Evolutionary conservation across 2,888 invertebrate species (phyloP).

Genomic region (Trichopoda pennipes): DNA sequence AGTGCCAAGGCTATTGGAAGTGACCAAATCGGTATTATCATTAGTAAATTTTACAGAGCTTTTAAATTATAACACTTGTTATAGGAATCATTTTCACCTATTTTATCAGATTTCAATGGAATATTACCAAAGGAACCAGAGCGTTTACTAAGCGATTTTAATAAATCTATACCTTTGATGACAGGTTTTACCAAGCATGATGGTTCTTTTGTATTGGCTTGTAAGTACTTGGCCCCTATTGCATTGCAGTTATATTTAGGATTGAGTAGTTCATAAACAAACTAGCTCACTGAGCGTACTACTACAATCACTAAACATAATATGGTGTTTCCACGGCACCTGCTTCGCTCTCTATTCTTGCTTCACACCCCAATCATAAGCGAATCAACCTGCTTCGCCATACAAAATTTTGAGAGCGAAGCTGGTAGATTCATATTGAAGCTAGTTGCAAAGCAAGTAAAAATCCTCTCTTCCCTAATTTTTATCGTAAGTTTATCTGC

Average conservation of each 20-base stretch:
- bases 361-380: too few relatives aligned
- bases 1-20: slow-evolving; percentile 73
- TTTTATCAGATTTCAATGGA: slow-evolving; percentile 72
- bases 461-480: too few relatives aligned
- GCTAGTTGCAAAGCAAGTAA: too few relatives aligned
- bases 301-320: background rate
- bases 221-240: slow-evolving; percentile 73
- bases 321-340: background rate
- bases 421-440: too few relatives aligned
- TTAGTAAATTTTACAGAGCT: background rate
- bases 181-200: slow-evolving; percentile 82
- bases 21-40: slow-evolving; percentile 64
- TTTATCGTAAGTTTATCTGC: too few relatives aligned
- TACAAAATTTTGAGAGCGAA: too few relatives aligned
- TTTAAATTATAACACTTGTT: background rate
- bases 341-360: too few relatives aligned
- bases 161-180: slow-evolving; percentile 78
- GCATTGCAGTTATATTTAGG: background rate
- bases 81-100: slow-evolving; percentile 73
- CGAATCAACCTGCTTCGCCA: too few relatives aligned
- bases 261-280: too few relatives aligned
- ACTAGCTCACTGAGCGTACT: too few relatives aligned
- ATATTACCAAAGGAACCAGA: slow-evolving; percentile 73
- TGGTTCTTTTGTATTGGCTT: slow-evolving; percentile 80
- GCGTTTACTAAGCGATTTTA: slow-evolving; percentile 72